Conservation (phyloP, 1,140 invertebrate species). For the Phymastichus coffea region DNA sequence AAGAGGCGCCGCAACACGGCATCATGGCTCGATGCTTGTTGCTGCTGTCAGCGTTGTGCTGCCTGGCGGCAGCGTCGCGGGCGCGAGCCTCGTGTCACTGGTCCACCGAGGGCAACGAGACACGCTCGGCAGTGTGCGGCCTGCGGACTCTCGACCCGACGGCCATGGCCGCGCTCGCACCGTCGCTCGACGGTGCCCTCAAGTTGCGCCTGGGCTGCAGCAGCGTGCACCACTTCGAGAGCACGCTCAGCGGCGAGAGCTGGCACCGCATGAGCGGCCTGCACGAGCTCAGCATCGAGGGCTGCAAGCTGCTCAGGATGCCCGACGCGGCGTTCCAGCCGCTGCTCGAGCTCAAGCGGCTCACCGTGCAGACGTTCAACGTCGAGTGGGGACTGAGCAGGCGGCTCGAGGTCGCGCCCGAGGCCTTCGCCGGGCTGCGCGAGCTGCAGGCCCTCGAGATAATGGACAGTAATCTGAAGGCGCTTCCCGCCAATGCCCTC, state of each 20-base stretch:
- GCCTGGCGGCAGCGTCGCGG: neutral
- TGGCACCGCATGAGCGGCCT: constrained; percentile 74
- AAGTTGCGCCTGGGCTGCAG: constrained; percentile 74
- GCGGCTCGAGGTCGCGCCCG: constrained; percentile 67
- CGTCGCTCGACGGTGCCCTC: constrained; percentile 68
- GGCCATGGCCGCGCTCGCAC: constrained; percentile 65
- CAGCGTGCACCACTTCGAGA: constrained; percentile 77
- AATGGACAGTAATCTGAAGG: constrained; percentile 77
- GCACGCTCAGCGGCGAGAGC: constrained; percentile 68
- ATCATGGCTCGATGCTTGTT: no score
- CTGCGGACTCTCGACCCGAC: constrained; percentile 67
- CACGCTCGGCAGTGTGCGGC: constrained; percentile 64
- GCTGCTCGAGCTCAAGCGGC: constrained; percentile 70
- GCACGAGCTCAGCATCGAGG: constrained; percentile 70
- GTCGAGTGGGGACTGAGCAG: constrained; percentile 73
- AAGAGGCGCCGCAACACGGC: neutral
- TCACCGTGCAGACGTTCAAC: constrained; percentile 75
- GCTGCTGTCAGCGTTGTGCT: neutral
- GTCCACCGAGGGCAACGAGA: constrained; percentile 64
- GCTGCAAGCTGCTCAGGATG: constrained; percentile 77
- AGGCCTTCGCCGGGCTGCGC: constrained; percentile 70
- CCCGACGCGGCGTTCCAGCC: constrained; percentile 76
- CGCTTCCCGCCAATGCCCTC: constrained; percentile 72
- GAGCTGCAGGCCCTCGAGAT: constrained; percentile 79
- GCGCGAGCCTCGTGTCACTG: constrained; percentile 51